phyloP scores from a whole-genome alignment of 2,888 invertebrate species.

The Cheilosia variabilis region DNA sequence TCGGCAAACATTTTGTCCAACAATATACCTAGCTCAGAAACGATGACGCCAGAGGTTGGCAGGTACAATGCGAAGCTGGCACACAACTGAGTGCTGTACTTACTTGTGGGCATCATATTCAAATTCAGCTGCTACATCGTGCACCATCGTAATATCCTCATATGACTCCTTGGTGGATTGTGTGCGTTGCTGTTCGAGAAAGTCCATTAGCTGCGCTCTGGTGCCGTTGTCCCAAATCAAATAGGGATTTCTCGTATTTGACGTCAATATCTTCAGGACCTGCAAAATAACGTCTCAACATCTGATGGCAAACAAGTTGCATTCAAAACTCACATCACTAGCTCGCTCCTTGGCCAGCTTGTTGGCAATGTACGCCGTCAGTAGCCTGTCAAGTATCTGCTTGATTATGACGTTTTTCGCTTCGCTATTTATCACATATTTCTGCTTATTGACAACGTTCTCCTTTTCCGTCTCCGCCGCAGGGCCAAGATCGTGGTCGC shows the following conservation, averaged over 20 bases:
- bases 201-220: constrained; percentile 95
- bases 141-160: constrained; percentile 82
- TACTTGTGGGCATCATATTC: constrained; percentile 83
- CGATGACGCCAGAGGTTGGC: no score
- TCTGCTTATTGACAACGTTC: constrained; percentile 77
- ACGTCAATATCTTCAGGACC: constrained; percentile 96
- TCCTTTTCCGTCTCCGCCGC: constrained; percentile 78
- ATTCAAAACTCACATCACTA: constrained; percentile 87
- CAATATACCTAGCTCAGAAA: no score
- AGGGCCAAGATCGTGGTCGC: constrained; percentile 77
- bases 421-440: constrained; percentile 80
- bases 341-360: constrained; percentile 89
- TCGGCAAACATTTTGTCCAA: no score
- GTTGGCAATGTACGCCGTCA: constrained; percentile 94
- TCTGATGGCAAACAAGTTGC: not conserved
- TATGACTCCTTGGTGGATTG: constrained; percentile 81
- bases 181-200: constrained; percentile 89
- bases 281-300: constrained; percentile 76
- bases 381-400: constrained; percentile 87
- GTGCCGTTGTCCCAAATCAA: constrained; percentile 99
- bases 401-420: constrained; percentile 86
- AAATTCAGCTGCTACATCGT: constrained; percentile 80
- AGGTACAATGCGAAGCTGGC: no score
- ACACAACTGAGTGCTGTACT: constrained; percentile 14
- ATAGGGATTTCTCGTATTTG: constrained; percentile 98